phyloP scores from a whole-genome alignment of 2,113 vertebrate genomes.

The human region GRCh38 chrX:108331501-108332000 shows the following conservation, averaged over 20 bases:
- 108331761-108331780: background rate
- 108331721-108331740: background rate
- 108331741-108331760: constrained; percentile 22
- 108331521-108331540: background rate
- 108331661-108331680: background rate
- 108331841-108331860: background rate
- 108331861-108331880: too few species aligned
- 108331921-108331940: too few species aligned
- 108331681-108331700: background rate
- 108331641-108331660: background rate
- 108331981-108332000: background rate
- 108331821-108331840: background rate
- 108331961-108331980: too few species aligned
- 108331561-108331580: background rate
- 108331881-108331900: too few species aligned
- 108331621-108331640: background rate
- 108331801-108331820: background rate
- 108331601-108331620: background rate
- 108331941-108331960: too few species aligned
- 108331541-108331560: background rate
- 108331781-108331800: background rate
- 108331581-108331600: background rate
- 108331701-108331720: background rate
- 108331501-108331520: background rate
- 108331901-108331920: too few species aligned